Evolutionary conservation across 2,113 vertebrate genomes (phyloP).

Genomic region (Echinops telfairi): DNA sequence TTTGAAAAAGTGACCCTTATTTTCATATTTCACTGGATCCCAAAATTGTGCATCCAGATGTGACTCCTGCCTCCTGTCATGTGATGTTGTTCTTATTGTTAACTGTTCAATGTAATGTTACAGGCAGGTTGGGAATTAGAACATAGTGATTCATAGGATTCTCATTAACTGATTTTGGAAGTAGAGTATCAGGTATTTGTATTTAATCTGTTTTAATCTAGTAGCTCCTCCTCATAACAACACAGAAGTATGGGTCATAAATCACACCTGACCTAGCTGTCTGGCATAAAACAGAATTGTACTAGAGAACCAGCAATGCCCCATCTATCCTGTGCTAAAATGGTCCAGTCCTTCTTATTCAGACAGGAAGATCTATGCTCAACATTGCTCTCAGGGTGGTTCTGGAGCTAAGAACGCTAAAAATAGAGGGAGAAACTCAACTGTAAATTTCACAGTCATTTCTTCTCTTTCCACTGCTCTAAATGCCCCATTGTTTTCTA

Average conservation of each 20-base stretch:
- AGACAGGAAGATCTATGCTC: not conserved
- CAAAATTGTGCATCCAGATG: not conserved
- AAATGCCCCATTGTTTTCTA: not conserved
- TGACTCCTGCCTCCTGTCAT: not conserved
- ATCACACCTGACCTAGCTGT: not conserved
- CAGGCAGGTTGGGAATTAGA: not conserved
- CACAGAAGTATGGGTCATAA: not conserved
- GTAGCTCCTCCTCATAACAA: not conserved
- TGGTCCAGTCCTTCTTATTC: rapidly evolving
- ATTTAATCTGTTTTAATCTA: not conserved
- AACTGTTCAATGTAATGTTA: not conserved
- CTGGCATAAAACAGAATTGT: not conserved
- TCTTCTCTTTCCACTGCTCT: not conserved
- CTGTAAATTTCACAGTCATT: not conserved
- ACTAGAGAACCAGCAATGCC: not conserved
- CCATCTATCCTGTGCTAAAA: not conserved
- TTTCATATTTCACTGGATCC: not conserved
- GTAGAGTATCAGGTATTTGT: not conserved
- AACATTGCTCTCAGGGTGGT: not conserved
- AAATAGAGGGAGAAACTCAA: not conserved
- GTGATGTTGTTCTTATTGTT: not conserved
- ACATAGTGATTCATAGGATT: not conserved
- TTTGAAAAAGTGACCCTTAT: not conserved
- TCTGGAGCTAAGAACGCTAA: not conserved
- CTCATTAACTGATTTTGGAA: not conserved